phyloP scores from a whole-genome alignment of 2,797 vertebrate species.

The Gymnothorax reevesii region DNA sequence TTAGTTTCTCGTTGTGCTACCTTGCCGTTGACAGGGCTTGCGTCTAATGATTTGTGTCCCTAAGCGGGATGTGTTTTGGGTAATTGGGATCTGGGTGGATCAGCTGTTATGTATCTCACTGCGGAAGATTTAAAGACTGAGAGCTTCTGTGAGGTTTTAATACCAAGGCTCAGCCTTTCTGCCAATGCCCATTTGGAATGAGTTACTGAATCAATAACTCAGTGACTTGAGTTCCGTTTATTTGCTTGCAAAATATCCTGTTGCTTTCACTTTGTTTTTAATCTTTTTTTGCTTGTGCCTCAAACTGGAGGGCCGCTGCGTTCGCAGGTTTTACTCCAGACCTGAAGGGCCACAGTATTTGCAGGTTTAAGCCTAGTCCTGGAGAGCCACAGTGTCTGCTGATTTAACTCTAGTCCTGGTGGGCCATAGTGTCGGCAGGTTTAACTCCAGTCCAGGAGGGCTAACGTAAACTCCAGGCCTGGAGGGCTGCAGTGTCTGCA shows the following conservation, averaged over 20 bases:
- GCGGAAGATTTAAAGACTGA: not conserved
- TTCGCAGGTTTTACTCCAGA: no score
- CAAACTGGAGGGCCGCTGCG: not conserved
- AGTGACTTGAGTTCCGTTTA: not conserved
- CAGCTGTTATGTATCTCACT: not conserved
- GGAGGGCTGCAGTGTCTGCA: not conserved
- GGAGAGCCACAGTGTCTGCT: not conserved
- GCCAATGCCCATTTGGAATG: not conserved
- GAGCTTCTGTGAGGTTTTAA: not conserved
- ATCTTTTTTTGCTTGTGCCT: not conserved
- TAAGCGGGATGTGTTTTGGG: not conserved
- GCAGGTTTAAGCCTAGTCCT: not conserved
- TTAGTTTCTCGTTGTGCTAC: not conserved
- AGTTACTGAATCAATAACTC: not conserved
- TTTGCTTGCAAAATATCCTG: not conserved
- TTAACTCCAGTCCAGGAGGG: not conserved
- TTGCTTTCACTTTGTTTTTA: not conserved
- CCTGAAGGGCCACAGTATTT: not conserved
- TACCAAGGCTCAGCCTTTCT: not conserved
- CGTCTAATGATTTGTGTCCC: not conserved
- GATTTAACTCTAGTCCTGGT: not conserved
- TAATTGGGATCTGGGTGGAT: not conserved
- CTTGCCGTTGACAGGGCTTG: not conserved
- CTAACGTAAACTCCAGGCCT: not conserved
- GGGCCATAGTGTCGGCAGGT: not conserved